Evolutionary conservation across 2,113 vertebrate species (phyloP), one percentile per base, ranked within the genome.

Genomic region (Eubucco bourcierii): DNA sequence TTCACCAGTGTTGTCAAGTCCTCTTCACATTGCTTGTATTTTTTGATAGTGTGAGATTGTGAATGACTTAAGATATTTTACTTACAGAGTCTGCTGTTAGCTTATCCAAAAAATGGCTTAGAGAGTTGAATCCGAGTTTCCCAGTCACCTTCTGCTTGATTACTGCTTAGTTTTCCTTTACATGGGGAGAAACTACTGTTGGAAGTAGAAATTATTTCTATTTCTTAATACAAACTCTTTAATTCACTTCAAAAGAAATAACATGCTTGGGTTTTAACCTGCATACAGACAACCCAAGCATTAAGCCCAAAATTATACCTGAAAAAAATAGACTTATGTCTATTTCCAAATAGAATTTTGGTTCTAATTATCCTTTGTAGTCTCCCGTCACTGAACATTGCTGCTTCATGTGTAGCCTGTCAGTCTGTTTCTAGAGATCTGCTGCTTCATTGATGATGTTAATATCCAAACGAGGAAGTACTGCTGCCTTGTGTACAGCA

Each of bases 1-100:
- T 73, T n/a, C 56, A 50, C 15, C 15, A 29, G 13, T 37, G 9
- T 15, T 58, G 18, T 58, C 55, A 39, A 10, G 47, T 37, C 21
- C 2, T n/a, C 17, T 77, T 77, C 11, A 5, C 2, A 0, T 50
- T 56, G 55, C 8, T 33, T 2, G 0, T n/a, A 1, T 41, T 72
- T 72, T 55, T 55, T 25, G 0, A 0, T 55, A 14, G 6, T 15
- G 2, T 73, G 46, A 27, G 4, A 28, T 71, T 80, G 58, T 68
- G 8, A 68, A 41, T 64, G 31, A 19, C 25, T 60, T 50, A 17
- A 2, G 23, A 86, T 46, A 9, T 37, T 80, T 80, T 56, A 23
- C 18, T 65, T 84, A 9, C 3, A 5, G 8, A 52, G 27, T 28
- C 20, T 65, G 24, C 6, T 84, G 20, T 92, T 53, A 61, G n/a